Percentiles rank a stretch among this genome's conserved stretches.
Evolutionary conservation across 2,888 invertebrate genomes (phyloP).

Genomic region (Stictocephala bisonia): DNA sequence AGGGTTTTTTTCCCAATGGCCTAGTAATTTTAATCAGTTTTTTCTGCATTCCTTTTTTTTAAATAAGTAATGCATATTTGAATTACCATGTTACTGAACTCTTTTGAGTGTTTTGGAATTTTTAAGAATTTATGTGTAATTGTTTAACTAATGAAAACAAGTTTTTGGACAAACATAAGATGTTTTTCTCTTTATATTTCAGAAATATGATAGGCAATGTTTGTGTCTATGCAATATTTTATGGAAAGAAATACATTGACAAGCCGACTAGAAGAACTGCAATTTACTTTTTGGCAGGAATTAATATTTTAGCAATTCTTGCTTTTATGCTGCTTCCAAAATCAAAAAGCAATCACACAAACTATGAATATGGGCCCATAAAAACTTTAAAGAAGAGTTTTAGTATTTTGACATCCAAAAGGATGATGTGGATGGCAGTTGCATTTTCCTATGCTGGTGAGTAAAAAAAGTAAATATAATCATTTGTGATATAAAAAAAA

Average conservation of each 20-base stretch:
- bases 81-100: no score
- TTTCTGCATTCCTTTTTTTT: no score
- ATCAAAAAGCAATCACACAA: constrained; percentile 64
- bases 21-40: no score
- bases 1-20: no score
- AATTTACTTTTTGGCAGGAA: constrained; percentile 44
- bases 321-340: constrained; percentile 72
- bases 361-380: constrained; percentile 67
- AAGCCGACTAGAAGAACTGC: constrained; percentile 47
- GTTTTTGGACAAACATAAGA: no score
- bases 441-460: constrained; percentile 92
- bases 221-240: constrained; percentile 41
- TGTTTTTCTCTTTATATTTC: constrained; percentile 18
- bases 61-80: no score
- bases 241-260: constrained; percentile 51
- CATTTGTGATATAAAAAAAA: no score
- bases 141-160: no score
- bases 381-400: constrained; percentile 81
- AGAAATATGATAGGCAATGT: constrained; percentile 43
- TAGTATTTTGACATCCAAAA: constrained; percentile 78
- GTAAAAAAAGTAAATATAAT: no score
- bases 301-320: constrained; percentile 64
- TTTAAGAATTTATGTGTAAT: no score
- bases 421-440: constrained; percentile 85
- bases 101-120: no score